Base-by-base conservation (phyloP, 2,797 vertebrate genomes). In the Molossus molossus region DNA sequence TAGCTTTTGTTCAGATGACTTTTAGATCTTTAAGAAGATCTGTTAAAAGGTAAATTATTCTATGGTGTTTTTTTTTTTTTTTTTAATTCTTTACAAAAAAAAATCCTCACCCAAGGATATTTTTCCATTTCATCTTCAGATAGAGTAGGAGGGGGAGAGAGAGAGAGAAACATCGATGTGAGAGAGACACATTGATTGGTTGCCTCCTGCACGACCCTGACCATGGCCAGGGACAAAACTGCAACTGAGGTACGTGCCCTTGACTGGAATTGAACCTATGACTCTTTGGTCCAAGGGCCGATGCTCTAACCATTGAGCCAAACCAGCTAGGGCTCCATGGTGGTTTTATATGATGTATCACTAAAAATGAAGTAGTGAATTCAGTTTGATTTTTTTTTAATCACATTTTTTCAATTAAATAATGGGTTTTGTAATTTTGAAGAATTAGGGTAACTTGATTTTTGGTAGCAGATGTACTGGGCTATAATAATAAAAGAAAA, bases 371-470 rank as follows among this genome's bases (percentile, higher is more conserved):
- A 91, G 57, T 62, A 27, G 40, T 9, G 20, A 86, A 45, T 91
- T 93, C 45, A 80, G 55, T 94, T 88, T 70, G 37, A 5, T 91
- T 90, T 94, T 85, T n/a, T n/a, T 33, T 37, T n/a, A 53, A 20
- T 76, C 50, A 76, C 73, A 55, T 72, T 40, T 80, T 93, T 84
- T 75, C 40, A 88, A 5, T 85, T 70, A 75, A 86, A 40, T 50
- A 55, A 40, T 58, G 21, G 14, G 10, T 64, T 84, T 90, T 92
- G 27, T 92, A 75, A 87, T 95, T 92, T 58, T 95, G 82, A 92
- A 65, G 45, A 65, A 72, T 48, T 53, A 75, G 40, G 13, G 93
- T 91, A 65, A 77, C 40, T 75, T 94, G 60, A 62, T 50, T 73
- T 87, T 79, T 27, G 57, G 10, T 69, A 62, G 48, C n/a, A 48